Conservation (phyloP, 2,888 invertebrate species). For the Drosophila nr. perissopoda region DNA sequence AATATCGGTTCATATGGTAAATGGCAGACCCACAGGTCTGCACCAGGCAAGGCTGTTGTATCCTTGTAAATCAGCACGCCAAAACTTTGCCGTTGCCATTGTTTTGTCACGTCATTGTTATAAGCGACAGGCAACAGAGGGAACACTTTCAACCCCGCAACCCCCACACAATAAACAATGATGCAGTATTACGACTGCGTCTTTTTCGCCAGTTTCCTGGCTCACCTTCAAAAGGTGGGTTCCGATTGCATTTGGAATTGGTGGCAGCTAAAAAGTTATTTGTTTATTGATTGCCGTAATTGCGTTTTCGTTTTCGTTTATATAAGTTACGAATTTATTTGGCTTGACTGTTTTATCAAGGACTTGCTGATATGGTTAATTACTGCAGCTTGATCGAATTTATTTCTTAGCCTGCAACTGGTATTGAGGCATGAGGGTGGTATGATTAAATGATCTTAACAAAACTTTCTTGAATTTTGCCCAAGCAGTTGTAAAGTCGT, state of each 20-base stretch:
- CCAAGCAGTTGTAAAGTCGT: not conserved
- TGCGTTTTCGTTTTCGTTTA: conserved; percentile 56
- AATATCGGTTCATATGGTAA: conserved; percentile 39
- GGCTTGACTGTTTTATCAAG: conserved; percentile 37
- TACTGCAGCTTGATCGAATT: conserved; percentile 38
- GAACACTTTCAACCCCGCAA: not conserved
- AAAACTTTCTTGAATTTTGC: not conserved
- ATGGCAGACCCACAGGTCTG: conserved; percentile 20
- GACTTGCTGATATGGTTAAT: conserved; percentile 39
- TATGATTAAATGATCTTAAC: conserved; percentile 2
- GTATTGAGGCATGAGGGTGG: conserved; percentile 33
- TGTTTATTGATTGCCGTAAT: conserved; percentile 75
- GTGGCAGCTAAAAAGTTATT: conserved; percentile 71
- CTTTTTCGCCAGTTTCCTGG: conserved; percentile 49
- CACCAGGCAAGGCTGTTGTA: conserved; percentile 54
- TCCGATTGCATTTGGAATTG: conserved; percentile 51
- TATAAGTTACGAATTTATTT: conserved; percentile 49
- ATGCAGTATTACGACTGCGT: conserved; percentile 50
- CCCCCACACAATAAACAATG: conserved; percentile 34
- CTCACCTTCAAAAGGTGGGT: conserved; percentile 44
- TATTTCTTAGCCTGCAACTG: not conserved
- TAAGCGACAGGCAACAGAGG: conserved; percentile 29
- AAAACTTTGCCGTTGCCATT: conserved; percentile 62
- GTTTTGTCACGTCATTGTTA: conserved; percentile 73
- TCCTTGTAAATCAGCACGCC: conserved; percentile 75